A percentile compares a stretch with the other conserved stretches of the same genome.
Evolutionary conservation across 2,797 vertebrate genomes (phyloP).

Genomic region (Tachyglossus aculeatus): DNA sequence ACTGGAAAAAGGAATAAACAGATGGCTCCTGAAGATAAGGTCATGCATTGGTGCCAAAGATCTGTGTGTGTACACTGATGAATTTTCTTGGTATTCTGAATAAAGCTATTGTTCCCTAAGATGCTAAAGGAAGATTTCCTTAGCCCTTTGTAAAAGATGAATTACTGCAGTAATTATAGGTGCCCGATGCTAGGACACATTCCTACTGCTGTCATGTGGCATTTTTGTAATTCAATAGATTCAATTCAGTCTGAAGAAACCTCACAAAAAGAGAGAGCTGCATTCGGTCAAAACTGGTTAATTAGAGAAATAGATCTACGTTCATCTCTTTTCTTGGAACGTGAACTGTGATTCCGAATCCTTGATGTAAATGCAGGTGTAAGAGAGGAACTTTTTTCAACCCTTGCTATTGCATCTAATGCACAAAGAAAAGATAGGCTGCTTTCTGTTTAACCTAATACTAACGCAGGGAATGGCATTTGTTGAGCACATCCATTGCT

Average conservation of each 20-base stretch:
- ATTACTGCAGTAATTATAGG: not conserved
- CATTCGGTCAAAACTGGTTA: too few species aligned
- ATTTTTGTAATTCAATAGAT: too few species aligned
- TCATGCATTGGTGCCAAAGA: not conserved
- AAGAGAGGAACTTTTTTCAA: accelerated
- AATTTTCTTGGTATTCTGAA: slow-evolving; percentile 4
- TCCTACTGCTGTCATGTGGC: not conserved
- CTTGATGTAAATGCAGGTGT: not conserved
- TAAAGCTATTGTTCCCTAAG: slow-evolving; percentile 9
- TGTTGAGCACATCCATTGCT: too few species aligned
- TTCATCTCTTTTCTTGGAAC: not conserved
- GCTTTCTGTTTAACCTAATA: not conserved
- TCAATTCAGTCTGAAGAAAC: too few species aligned
- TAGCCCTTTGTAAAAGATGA: not conserved
- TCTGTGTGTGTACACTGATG: not conserved
- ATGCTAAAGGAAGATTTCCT: slow-evolving; percentile 8
- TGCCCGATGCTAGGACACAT: not conserved
- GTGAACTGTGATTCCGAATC: not conserved
- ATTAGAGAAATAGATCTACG: not conserved
- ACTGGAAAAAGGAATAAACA: not conserved
- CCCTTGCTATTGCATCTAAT: too few species aligned
- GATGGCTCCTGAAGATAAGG: not conserved
- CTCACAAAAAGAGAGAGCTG: too few species aligned
- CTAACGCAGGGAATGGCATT: too few species aligned
- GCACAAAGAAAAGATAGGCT: too few species aligned